phyloP scores from a whole-genome alignment of 2,113 vertebrate genomes.

The Struthidea cinerea region DNA sequence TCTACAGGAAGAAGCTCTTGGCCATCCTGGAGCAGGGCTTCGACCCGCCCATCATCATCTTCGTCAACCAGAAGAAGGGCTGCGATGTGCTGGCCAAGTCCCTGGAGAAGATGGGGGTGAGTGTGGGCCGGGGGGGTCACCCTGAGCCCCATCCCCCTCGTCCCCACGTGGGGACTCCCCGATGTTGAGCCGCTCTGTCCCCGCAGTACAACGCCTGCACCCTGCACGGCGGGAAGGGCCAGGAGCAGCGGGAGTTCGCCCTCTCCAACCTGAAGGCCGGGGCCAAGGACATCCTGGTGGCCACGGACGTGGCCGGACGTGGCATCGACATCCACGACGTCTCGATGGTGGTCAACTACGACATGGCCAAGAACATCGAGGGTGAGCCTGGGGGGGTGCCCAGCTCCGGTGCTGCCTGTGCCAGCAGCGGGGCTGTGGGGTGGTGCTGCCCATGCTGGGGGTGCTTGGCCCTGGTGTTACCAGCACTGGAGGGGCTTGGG shows the following conservation, averaged over 20 bases:
- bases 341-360: slow-evolving; percentile 97
- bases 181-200: neutral
- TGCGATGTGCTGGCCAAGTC: slow-evolving; percentile 96
- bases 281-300: slow-evolving; percentile 97
- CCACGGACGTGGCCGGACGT: slow-evolving; percentile 94
- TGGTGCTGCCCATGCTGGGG: neutral
- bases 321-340: slow-evolving; percentile 98
- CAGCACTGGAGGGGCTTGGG: neutral
- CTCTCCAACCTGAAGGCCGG: slow-evolving; percentile 97
- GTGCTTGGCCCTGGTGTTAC: neutral
- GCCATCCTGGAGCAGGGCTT: slow-evolving; percentile 91
- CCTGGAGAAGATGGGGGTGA: slow-evolving; percentile 97
- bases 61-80: slow-evolving; percentile 99
- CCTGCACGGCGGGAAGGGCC: slow-evolving; percentile 95
- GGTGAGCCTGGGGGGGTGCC: slow-evolving; percentile 67
- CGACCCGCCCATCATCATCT: slow-evolving; percentile 98
- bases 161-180: fast-evolving
- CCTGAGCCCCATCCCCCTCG: fast-evolving
- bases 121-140: neutral
- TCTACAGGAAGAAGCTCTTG: slow-evolving; percentile 90
- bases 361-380: slow-evolving; percentile 99
- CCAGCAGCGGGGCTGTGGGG: neutral
- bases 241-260: slow-evolving; percentile 96
- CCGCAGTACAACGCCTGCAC: slow-evolving; percentile 96
- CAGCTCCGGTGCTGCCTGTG: neutral